Evolutionary conservation across 1,140 invertebrate genomes (phyloP), one percentile per base, ranked within the genome.

Genomic region (Acromyrmex charruanus): DNA sequence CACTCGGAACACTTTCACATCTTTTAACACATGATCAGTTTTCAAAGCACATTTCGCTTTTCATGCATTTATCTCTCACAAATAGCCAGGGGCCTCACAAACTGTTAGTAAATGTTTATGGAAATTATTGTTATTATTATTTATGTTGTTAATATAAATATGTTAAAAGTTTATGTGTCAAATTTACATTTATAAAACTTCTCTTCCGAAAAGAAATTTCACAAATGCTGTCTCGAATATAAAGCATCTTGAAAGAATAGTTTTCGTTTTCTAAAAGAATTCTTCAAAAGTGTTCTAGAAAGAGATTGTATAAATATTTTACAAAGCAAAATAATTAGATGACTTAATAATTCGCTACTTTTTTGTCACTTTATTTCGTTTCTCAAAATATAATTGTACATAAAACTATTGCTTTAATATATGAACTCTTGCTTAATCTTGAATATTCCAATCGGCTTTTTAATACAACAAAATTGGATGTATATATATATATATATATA

Each of bases 111-210:
- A 58, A 3, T 9, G 53, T 51, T 72, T 44, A 28, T 5, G 25
- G 6, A 69, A 69, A 16, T 69, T 18, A 1, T 51, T 25, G 10
- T 28, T 28, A 53, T 18, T 28, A 72, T 49, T 2, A 51, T 51
- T 53, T 51, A 53, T 31, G 25, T 28, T 53, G 16, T 53, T 72
- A 44, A 21, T 7, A 3, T 51, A 10, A 53, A 72, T 72, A 49
- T 72, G 25, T 28, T 12, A 53, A 51, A 51, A 18, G 18, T 72
- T 72, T 3, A 51, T 16, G 14, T 6, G 1, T 68, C 25, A 49
- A 21, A 72, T 72, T 72, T n/a, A 31, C 7, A 12, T 68, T 68
- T 68, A 68, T 35, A 39, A 68, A 68, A 68, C n/a, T 68, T 68
- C 35, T 21, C 35, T 68, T 68, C 65, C 65, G 35, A 49, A 68